phyloP scores from a whole-genome alignment of 2,888 invertebrate genomes.

The Eilema depressum region DNA sequence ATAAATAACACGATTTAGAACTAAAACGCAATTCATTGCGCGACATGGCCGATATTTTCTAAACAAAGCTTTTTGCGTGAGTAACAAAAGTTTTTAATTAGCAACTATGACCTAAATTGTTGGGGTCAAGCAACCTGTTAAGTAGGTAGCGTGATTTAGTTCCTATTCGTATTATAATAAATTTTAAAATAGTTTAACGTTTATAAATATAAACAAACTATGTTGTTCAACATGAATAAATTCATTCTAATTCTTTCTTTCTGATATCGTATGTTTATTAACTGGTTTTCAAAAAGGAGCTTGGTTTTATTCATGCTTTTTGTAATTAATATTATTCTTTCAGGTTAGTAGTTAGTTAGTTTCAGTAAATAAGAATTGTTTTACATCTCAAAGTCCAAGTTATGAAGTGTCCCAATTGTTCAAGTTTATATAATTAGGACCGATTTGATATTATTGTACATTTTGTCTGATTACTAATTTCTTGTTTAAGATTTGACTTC shows the following conservation, averaged over 20 bases:
- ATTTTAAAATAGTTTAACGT: constrained; percentile 18
- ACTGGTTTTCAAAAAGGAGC: background rate
- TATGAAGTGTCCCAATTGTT: no score
- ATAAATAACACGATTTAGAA: constrained; percentile 44
- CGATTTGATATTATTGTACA: background rate
- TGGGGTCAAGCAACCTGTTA: constrained; percentile 45
- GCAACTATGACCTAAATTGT: constrained; percentile 71
- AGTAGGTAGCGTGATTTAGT: constrained; percentile 57
- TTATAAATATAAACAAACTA: background rate
- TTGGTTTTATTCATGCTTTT: background rate
- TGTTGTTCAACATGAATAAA: constrained; percentile 1
- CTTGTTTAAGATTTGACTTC: background rate
- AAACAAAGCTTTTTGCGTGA: constrained; percentile 67
- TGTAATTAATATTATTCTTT: no score
- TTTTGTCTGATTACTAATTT: background rate
- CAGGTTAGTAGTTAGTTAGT: no score
- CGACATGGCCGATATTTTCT: constrained; percentile 52
- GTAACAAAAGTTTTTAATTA: constrained; percentile 66
- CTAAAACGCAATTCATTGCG: constrained; percentile 37
- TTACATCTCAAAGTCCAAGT: no score
- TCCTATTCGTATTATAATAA: constrained; percentile 33
- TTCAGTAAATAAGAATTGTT: no score
- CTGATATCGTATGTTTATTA: background rate
- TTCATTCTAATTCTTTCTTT: background rate
- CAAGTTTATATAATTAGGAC: no score